Evolutionary conservation across 2,888 invertebrate species (phyloP).

Genomic region (Ctenicera cuprea): DNA sequence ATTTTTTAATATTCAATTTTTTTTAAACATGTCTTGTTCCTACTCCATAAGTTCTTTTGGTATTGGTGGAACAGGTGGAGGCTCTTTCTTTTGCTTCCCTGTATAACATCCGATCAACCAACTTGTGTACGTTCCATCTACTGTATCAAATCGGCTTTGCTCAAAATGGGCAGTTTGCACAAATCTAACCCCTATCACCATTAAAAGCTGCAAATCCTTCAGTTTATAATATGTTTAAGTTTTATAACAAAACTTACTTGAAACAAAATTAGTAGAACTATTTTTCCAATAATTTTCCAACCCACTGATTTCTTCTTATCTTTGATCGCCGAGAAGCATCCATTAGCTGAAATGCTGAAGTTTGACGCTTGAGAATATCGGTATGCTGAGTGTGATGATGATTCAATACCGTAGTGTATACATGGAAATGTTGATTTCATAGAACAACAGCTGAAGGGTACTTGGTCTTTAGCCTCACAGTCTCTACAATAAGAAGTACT

Average conservation of each 20-base stretch:
- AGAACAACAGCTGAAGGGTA: constrained; percentile 80
- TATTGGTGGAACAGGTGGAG: constrained; percentile 58
- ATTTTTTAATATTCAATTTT: no score
- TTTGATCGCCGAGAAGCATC: constrained; percentile 66
- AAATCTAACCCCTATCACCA: constrained; percentile 60
- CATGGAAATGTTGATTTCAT: constrained; percentile 75
- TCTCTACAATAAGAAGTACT: no score
- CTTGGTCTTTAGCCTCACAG: constrained; percentile 68
- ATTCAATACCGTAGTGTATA: constrained; percentile 77
- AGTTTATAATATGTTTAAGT: no score
- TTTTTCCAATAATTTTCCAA: constrained; percentile 66
- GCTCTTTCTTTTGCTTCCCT: constrained; percentile 55
- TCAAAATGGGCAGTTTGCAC: constrained; percentile 69
- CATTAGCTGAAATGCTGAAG: constrained; percentile 68
- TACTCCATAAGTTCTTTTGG: constrained; percentile 48
- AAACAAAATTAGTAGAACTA: constrained; percentile 61
- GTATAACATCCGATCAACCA: constrained; percentile 68
- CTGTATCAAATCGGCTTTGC: constrained; percentile 61
- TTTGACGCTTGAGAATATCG: constrained; percentile 74
- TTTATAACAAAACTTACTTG: constrained; percentile 58
- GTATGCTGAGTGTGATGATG: constrained; percentile 74
- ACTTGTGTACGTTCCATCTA: constrained; percentile 63
- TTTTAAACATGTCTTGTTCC: no score
- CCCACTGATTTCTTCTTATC: constrained; percentile 64
- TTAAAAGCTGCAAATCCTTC: constrained; percentile 48